Percentiles rank a stretch among this genome's conserved stretches.
Evolutionary conservation across 2,888 invertebrate species (phyloP).

Genomic region (Leptinotarsa tumamoca): DNA sequence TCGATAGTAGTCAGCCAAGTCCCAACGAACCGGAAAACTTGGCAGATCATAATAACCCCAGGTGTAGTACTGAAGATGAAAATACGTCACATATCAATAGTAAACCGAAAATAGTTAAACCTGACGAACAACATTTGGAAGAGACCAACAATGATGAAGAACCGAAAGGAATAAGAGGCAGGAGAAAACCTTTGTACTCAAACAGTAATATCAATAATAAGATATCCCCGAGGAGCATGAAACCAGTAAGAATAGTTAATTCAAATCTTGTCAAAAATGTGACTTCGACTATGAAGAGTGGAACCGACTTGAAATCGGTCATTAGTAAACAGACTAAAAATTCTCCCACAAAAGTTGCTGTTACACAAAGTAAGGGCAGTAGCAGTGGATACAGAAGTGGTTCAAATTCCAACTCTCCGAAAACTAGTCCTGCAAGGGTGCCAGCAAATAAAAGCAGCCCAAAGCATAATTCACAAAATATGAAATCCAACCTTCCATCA

Average conservation of each 20-base stretch:
- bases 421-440: constrained; percentile 50
- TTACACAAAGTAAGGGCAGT: constrained; percentile 44
- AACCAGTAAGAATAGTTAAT: constrained; percentile 59
- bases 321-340: constrained; percentile 40
- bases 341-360: constrained; percentile 30
- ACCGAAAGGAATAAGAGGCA: constrained; percentile 57
- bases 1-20: constrained; percentile 20
- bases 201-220: constrained; percentile 54
- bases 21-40: constrained; percentile 6
- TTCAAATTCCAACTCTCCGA: constrained; percentile 46
- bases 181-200: constrained; percentile 76
- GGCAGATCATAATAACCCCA: constrained; percentile 17
- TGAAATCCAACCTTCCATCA: constrained; percentile 28
- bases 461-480: constrained; percentile 42
- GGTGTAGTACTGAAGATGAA: constrained; percentile 62
- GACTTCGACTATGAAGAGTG: constrained; percentile 48
- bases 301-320: constrained; percentile 47
- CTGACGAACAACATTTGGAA: constrained; percentile 64
- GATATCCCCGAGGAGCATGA: constrained; percentile 54
- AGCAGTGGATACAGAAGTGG: constrained; percentile 51
- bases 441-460: constrained; percentile 45
- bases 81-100: constrained; percentile 66
- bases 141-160: constrained; percentile 44
- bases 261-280: constrained; percentile 63
- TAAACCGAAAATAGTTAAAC: constrained; percentile 74